Base-by-base conservation (phyloP, 37 sponge, comb jelly and placozoan species). In the Haliclona indistincta region DNA sequence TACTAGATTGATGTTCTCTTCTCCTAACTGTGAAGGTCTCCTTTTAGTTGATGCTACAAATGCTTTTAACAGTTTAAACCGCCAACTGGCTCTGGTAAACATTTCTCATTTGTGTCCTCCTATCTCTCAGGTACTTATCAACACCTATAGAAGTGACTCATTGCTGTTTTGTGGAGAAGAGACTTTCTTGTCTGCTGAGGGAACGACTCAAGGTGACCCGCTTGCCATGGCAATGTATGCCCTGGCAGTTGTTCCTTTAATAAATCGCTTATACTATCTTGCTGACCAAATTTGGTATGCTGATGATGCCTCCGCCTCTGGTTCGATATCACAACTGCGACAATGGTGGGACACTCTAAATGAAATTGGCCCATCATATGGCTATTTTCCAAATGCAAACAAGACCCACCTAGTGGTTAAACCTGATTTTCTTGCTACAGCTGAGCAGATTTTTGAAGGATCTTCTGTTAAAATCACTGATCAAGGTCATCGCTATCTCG, bases 161-260 rank as follows among this genome's bases (percentile, higher is more conserved):
- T 36, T 53, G 17, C 81, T 87, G 37, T 80, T 61, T 56, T 47
- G 80, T 26, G 44, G 75, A 75, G 88, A 77, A 15, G 56, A 74
- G 43, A 38, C 30, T n/a, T 30, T 87, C 8, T 43, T 74, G 3
- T 87, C 88, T 37, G 34, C 56, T 76, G n/a, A n/a, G n/a, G n/a
- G n/a, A n/a, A n/a, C n/a, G n/a, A n/a, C n/a, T n/a, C n/a, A n/a
- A n/a, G n/a, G 84, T 19, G 85, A 77, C 40, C 80, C 86, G 17
- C 38, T 86, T 44, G 86, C 80, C 8, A 86, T 86, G 77, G 37
- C 81, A 19, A 80, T 86, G 71, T 86, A 75, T 28, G 87, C 81
- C 35, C 10, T 86, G 34, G 80, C 71, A 8, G 38, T 56, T 35
- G 42, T 38, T 20, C 74, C 86, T 26, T 80, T 85, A 4, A 78